Base-by-base conservation (phyloP, 2,888 invertebrate genomes). In the Lithophane ornitopus region DNA sequence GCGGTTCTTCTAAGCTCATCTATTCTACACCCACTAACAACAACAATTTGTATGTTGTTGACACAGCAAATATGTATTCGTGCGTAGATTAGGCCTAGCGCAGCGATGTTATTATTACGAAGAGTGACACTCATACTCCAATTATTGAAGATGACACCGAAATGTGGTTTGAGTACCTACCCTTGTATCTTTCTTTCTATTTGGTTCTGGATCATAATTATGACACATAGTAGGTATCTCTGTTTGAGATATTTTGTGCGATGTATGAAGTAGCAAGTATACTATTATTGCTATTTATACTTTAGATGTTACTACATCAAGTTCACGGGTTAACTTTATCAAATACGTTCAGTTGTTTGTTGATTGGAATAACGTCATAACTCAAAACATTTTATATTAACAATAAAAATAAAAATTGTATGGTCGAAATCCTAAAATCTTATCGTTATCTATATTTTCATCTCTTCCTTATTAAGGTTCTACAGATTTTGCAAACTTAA, bases 61-160 rank as follows among this genome's bases (percentile, higher is more conserved):
- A 82, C 78, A 63, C 44, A 19, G 70, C 67, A 87, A 88, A 88
- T 82, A 82, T 86, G 85, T 76, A 65, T 70, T 59, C 69, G 46
- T 26, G 61, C 46, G 26, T 69, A 82, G 74, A 87, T 87, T 82
- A 87, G 62, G 44, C 26, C 28, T 52, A 72, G 59, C 58, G 46
- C 68, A 78, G 68, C 63, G 56, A 58, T 77, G 56, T 68, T 82
- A 41, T 68, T 68, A 73, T 84, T 65, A 78, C 61, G 44, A 67
- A 72, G 66, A 70, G 44, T 68, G 70, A 72, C 69, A 73, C 41
- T 22, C 59, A 39, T 54, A 63, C 61, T 66, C 14, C 11, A 22
- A 34, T 28, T 70, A 70, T 59, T 71, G 41, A 28, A 67, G 49
- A 62, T 65, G 61, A 66, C 49, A 41, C 11, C 69, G 14, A 70